These are phyloP conservation scores for Chydorus sphaericus DNA, from an alignment of 2,888 invertebrate species.

Conservation along the genomic window DNA sequence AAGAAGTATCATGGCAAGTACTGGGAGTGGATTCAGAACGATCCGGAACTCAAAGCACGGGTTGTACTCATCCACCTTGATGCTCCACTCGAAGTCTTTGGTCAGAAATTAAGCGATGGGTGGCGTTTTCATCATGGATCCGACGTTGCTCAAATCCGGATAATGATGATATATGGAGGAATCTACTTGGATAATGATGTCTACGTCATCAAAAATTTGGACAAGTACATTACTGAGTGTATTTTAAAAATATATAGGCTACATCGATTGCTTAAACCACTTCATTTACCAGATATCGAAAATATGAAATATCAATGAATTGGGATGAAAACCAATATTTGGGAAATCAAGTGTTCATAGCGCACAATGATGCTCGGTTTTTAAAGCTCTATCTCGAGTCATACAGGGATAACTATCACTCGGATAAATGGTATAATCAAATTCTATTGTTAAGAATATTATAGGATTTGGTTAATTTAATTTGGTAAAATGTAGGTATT, in stretches of 20 bases:
- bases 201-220: slow-evolving; percentile 24
- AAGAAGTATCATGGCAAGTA: slow-evolving; percentile 20
- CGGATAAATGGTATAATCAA: too few relatives aligned
- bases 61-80: slow-evolving; percentile 3
- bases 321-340: too few relatives aligned
- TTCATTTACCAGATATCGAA: slow-evolving; percentile 23
- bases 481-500: too few relatives aligned
- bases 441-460: too few relatives aligned
- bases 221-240: too few relatives aligned
- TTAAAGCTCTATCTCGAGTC: too few relatives aligned
- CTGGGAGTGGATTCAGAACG: slow-evolving; percentile 19
- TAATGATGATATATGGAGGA: slow-evolving; percentile 25
- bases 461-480: too few relatives aligned
- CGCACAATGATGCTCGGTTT: too few relatives aligned
- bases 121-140: slow-evolving; percentile 16
- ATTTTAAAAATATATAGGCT: too few relatives aligned
- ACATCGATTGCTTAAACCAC: too few relatives aligned
- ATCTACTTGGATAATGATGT: slow-evolving; percentile 27
- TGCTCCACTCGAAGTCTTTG: slow-evolving; percentile 9
- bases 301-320: slow-evolving; percentile 25
- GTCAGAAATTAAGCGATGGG: slow-evolving; percentile 21
- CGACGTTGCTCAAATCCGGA: slow-evolving; percentile 20
- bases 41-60: background rate
- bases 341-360: too few relatives aligned
- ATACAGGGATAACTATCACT: too few relatives aligned